Percentiles rank a stretch among this genome's conserved stretches.
Evolutionary conservation across 1,140 invertebrate genomes (phyloP).

Genomic region (Cylas formicarius): DNA sequence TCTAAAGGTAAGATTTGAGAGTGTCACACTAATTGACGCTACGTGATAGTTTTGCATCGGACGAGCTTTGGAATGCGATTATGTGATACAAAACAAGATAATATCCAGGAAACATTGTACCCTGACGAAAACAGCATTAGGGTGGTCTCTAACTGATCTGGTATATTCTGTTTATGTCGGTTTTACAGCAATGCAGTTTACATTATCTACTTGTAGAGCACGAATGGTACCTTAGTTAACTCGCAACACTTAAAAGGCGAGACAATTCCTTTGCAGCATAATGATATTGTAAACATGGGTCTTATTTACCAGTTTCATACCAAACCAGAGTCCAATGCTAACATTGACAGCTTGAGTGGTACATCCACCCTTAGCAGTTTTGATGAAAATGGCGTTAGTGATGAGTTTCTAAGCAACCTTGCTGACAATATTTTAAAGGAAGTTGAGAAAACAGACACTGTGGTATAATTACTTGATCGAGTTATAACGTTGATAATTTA

Average conservation of each 20-base stretch:
- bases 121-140: conserved; percentile 1
- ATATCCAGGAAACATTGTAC: conserved; percentile 14
- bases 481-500: too few species aligned
- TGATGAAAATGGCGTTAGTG: conserved; percentile 15
- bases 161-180: background rate
- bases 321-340: background rate
- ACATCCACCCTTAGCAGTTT: conserved; percentile 5
- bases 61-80: conserved; percentile 2
- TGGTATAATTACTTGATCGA: too few species aligned
- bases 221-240: conserved; percentile 26
- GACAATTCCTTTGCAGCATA: conserved; percentile 11
- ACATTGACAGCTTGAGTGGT: background rate
- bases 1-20: conserved; percentile 1
- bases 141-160: conserved; percentile 11
- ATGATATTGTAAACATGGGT: conserved; percentile 21
- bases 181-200: background rate
- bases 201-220: conserved; percentile 21
- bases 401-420: conserved; percentile 12
- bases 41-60: conserved; percentile 15
- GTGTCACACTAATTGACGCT: too few species aligned
- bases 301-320: background rate
- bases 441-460: conserved; percentile 4
- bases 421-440: conserved; percentile 12
- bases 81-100: conserved; percentile 12
- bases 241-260: conserved; percentile 10